Evolutionary conservation across 2,888 invertebrate species (phyloP).

Genomic region (Xanthia togata): DNA sequence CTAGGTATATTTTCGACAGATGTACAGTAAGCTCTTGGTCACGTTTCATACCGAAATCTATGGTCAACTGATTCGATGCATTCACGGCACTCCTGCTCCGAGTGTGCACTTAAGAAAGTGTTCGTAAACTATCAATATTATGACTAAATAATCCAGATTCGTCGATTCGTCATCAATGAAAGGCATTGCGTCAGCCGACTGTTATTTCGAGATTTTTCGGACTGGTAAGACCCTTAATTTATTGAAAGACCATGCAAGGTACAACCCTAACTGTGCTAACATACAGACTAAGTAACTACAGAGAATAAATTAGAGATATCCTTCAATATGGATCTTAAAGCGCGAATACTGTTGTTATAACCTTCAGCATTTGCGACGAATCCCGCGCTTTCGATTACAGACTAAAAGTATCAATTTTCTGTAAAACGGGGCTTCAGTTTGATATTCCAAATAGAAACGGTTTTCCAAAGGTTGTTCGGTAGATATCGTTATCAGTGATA

Average conservation of each 20-base stretch:
- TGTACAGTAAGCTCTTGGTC: neutral
- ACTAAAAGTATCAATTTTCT: neutral
- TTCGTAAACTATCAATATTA: conserved; percentile 9
- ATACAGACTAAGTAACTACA: neutral
- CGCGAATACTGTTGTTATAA: neutral
- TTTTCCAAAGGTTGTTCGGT: neutral
- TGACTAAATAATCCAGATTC: conserved; percentile 8
- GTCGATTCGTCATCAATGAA: neutral
- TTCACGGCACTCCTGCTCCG: neutral
- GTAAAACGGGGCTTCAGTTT: neutral
- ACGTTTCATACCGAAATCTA: conserved; percentile 26
- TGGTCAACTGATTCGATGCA: conserved; percentile 13
- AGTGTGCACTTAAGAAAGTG: neutral
- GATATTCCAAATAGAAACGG: neutral
- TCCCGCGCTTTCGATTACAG: neutral
- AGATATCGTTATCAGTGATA: neutral
- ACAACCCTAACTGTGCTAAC: neutral
- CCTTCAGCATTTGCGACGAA: neutral
- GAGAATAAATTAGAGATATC: conserved; percentile 15
- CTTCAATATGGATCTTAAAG: neutral
- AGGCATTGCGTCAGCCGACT: neutral
- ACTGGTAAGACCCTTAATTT: neutral
- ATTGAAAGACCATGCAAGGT: neutral
- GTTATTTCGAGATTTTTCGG: neutral
- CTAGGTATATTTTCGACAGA: neutral